Conservation (phyloP, 2,113 vertebrate species). For the Phalacrocorax aristotelis region DNA sequence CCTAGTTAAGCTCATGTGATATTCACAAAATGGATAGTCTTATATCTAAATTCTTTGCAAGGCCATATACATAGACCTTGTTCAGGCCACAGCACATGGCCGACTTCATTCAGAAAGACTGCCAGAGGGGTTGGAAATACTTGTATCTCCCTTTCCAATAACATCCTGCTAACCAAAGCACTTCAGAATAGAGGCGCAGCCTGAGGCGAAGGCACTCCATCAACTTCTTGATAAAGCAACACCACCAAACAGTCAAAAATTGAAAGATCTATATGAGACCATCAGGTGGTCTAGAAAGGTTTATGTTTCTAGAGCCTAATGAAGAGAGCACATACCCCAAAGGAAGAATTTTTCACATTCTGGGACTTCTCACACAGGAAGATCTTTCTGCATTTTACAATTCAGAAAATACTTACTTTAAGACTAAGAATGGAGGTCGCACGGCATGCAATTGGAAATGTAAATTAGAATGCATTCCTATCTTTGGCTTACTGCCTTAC, state of each 20-base stretch:
- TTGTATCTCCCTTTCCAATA: not conserved
- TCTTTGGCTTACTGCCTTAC: not conserved
- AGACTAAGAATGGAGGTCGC: not conserved
- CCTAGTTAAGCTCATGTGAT: fast-evolving
- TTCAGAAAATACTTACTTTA: not conserved
- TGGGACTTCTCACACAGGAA: not conserved
- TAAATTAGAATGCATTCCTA: not conserved
- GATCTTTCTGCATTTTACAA: not conserved
- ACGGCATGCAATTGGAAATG: not conserved
- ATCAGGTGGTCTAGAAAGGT: not conserved
- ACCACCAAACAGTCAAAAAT: not conserved
- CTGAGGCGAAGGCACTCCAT: not conserved
- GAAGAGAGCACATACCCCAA: not conserved
- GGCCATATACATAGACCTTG: not conserved
- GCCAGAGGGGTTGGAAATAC: not conserved
- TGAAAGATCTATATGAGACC: not conserved
- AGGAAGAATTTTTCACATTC: not conserved
- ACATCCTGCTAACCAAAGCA: not conserved
- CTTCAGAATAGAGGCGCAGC: not conserved
- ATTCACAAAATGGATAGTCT: not conserved
- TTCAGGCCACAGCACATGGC: not conserved
- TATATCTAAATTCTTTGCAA: not conserved
- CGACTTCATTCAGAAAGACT: not conserved
- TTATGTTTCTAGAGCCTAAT: not conserved
- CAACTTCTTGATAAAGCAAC: not conserved